Base-by-base conservation (phyloP, 1,140 invertebrate species). In the Helicoverpa armigera region DNA sequence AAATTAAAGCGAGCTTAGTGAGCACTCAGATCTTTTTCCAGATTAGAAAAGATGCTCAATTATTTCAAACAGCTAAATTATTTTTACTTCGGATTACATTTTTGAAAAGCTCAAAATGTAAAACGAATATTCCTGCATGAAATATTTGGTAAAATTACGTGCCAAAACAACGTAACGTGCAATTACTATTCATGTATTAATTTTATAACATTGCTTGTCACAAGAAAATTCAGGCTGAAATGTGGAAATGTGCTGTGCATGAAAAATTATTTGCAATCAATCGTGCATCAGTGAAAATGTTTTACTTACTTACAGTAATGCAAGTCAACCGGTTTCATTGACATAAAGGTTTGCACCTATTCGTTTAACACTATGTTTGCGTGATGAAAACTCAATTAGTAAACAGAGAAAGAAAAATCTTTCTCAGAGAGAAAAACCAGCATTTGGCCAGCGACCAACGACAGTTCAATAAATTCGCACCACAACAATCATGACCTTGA, bases 401-500 rank as follows among this genome's bases (percentile, higher is more conserved):
- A 43, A 43, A 43, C 7, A 65, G 0, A 4, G 12, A 61, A 61
- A 61, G 12, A 29, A 50, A 18, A 50, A 31, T 31, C 3, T 35
- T 65, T 63, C 31, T 29, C 48, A 31, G 12, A 53, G 12, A 53
- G 11, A 29, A 23, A 23, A 12, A 10, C 65, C n/a, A 23, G 7
- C 16, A 5, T 70, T 72, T 53, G 50, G 48, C 50, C 69, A 23
- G 50, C 43, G 43, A 54, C 50, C 48, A 72, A 72, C 48, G 54
- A 70, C 69, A 72, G 69, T 54, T 72, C 69, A 53, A 54, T 72
- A 54, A 69, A 53, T 72, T 65, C 63, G 35, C 63, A 65, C 63
- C 69, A 72, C 67, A 72, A 72, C 69, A 72, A 72, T 51, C 69
- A 72, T n/a, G 69, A 72, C 69, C 69, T 72, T 72, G 18, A 72